Evolutionary conservation across 1,140 invertebrate species (phyloP), one percentile per base, ranked within the genome.

Genomic region (Penaeus chinensis): DNA sequence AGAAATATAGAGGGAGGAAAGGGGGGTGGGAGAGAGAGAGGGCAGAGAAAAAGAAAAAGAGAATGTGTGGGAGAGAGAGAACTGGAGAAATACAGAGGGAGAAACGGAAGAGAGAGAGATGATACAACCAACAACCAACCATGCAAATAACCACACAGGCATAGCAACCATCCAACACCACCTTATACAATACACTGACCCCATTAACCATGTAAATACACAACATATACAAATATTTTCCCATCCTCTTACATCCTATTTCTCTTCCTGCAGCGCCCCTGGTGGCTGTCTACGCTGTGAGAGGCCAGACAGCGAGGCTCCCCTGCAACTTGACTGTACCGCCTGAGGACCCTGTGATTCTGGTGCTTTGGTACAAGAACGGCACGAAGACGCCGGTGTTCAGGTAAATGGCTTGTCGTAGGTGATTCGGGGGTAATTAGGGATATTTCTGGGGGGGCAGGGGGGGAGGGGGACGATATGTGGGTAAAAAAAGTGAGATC

Each of bases 301-400:
- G 84, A 22, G 88, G 88, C 2, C 77, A 86, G 47, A 83, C 81
- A 0, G 83, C 83, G 8, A 69, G 66, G 20, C 88, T 89, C 16
- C 88, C 88, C n/a, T 89, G 88, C 42, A 80, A 79, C 78, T 42
- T 85, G 65, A 86, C 84, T 11, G 60, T 62, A 18, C 42, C 76
- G 19, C 81, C 78, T 7, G 84, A 78, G 11, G 83, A 89, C 83
- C 47, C 85, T 0, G 85, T 89, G 4, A 89, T 85, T 13, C 77
- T 89, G 65, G 77, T 89, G 18, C 84, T 89, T 22, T 89, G 88
- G 88, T 89, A 89, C 83, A 89, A 85, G 54, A 86, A 89, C 54
- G 81, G 84, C 77, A 89, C 88, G 2, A 86, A 86, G 62, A 86
- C 83, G 4, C 88, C 88, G 4, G 84, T 89, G 18, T 89, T 82